Conservation (phyloP, 1,140 invertebrate species). For the Trachymyrmex septentrionalis region DNA sequence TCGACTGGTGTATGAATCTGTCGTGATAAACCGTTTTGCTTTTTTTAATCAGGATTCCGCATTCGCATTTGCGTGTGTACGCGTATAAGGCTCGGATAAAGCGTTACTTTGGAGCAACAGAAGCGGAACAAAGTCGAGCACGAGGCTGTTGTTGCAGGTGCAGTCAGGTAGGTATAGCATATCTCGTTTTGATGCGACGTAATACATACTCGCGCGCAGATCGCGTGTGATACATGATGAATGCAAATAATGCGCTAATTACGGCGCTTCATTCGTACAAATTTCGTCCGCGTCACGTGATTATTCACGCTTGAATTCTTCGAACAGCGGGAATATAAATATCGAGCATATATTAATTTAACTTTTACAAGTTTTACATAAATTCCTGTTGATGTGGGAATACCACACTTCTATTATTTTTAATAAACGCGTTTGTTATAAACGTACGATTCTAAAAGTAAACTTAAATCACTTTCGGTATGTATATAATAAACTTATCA, state of each 20-base stretch:
- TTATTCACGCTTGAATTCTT: not conserved
- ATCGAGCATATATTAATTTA: not conserved
- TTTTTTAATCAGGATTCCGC: not conserved
- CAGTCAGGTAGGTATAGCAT: constrained; percentile 1
- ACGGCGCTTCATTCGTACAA: not conserved
- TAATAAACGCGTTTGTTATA: not conserved
- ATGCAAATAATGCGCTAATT: constrained; percentile 18
- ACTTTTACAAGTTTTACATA: not conserved
- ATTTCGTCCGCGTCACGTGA: constrained; percentile 19
- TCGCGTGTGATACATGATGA: constrained; percentile 7
- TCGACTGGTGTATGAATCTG: constrained; percentile 7
- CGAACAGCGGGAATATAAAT: not conserved
- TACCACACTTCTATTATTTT: not conserved
- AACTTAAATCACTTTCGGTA: not conserved
- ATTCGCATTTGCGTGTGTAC: constrained; percentile 4
- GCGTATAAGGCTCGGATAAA: not conserved
- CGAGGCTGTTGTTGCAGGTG: constrained; percentile 4
- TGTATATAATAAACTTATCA: not conserved
- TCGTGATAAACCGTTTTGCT: not conserved
- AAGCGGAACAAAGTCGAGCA: not conserved
- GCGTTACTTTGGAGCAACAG: not conserved
- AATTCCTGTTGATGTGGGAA: not conserved
- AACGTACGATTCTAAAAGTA: not conserved
- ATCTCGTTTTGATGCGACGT: constrained; percentile 13
- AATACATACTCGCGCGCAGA: constrained; percentile 10